Conservation (phyloP, 2,888 invertebrate species). For the Plebejus anna region DNA sequence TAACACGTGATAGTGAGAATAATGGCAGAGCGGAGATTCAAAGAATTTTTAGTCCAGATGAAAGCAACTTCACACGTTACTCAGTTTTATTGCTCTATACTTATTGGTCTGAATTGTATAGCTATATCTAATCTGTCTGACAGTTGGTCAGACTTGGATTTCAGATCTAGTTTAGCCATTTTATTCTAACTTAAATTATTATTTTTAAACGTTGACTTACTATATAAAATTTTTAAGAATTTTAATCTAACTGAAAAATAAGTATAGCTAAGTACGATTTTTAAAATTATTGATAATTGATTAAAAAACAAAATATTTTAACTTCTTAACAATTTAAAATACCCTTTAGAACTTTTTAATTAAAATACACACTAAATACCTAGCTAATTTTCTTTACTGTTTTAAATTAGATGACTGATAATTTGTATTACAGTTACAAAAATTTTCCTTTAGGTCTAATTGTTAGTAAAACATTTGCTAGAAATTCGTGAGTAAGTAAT, state of each 20-base stretch:
- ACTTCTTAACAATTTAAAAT: too few relatives aligned
- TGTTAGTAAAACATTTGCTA: neutral
- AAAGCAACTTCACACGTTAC: neutral
- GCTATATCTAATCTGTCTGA: neutral
- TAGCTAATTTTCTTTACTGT: too few relatives aligned
- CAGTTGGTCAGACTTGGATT: neutral
- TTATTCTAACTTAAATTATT: too few relatives aligned
- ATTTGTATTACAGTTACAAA: neutral
- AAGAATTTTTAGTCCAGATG: conserved; percentile 14
- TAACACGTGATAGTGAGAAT: neutral
- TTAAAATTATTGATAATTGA: too few relatives aligned
- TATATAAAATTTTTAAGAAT: too few relatives aligned
- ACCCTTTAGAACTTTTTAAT: neutral
- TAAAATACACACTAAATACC: neutral
- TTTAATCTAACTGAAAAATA: too few relatives aligned
- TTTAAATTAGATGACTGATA: too few relatives aligned
- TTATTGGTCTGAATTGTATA: neutral
- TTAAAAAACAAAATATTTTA: too few relatives aligned
- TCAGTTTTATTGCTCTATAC: neutral
- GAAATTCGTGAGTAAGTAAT: neutral
- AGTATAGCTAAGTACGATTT: too few relatives aligned
- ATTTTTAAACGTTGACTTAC: too few relatives aligned
- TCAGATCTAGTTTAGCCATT: too few relatives aligned
- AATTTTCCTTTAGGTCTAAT: neutral
- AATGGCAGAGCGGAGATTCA: neutral